Evolutionary conservation across 2,888 invertebrate genomes (phyloP).

Genomic region (Odontocolon sp.): DNA sequence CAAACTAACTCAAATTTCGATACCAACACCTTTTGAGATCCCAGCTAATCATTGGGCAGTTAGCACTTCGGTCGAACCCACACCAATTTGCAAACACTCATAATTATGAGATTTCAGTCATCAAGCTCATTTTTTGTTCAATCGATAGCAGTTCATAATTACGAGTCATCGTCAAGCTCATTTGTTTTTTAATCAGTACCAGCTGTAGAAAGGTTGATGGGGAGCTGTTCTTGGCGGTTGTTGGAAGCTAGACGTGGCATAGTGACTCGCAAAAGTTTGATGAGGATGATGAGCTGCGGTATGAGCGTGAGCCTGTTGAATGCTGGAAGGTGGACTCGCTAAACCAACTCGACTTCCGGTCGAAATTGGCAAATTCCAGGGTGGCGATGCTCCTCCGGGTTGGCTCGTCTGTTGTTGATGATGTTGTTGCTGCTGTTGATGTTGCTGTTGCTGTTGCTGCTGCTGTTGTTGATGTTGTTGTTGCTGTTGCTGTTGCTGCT

Average conservation of each 20-base stretch:
- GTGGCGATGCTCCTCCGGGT: conserved; percentile 68
- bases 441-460: conserved; percentile 62
- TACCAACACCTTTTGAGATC: too few relatives aligned
- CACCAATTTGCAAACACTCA: too few relatives aligned
- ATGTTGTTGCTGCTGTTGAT: conserved; percentile 52
- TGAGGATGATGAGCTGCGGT: conserved; percentile 68
- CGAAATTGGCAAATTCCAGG: conserved; percentile 74
- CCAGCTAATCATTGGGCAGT: too few relatives aligned
- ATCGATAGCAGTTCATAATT: too few relatives aligned
- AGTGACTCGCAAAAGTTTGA: conserved; percentile 74
- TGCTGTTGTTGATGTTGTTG: conserved; percentile 61
- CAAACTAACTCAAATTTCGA: too few relatives aligned
- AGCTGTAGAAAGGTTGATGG: conserved; percentile 74
- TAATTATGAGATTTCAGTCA: too few relatives aligned
- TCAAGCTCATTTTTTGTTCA: background rate
- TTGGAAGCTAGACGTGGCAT: conserved; percentile 73
- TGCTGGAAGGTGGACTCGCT: conserved; percentile 69
- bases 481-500: conserved; percentile 65
- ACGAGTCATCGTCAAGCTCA: too few relatives aligned
- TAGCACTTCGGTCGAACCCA: too few relatives aligned
- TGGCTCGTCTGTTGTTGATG: conserved; percentile 59
- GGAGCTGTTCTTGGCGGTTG: conserved; percentile 73
- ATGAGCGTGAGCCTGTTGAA: conserved; percentile 72
- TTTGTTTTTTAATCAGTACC: conserved; percentile 66
- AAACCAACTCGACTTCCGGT: conserved; percentile 66